Conservation (phyloP, 2,888 invertebrate genomes). For the Campoletis raptor region DNA sequence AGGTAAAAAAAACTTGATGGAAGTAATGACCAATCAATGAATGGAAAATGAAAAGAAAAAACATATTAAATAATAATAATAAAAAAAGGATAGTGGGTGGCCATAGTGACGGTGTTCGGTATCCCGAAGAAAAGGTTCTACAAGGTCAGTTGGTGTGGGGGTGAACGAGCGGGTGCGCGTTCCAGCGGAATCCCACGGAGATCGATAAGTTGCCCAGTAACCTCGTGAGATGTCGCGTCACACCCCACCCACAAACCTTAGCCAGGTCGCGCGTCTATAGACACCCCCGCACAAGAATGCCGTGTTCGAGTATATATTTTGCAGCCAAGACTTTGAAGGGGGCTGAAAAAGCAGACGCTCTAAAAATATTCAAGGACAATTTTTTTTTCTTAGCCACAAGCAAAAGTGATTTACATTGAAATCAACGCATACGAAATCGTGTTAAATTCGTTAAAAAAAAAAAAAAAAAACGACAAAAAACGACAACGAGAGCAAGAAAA, state of each 20-base stretch:
- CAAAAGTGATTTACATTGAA: background rate
- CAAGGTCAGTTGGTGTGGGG: constrained; percentile 62
- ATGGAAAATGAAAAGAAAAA: background rate
- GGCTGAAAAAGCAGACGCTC: background rate
- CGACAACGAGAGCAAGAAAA: background rate
- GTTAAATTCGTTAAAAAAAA: background rate
- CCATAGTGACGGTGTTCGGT: constrained; percentile 43
- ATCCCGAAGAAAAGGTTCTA: constrained; percentile 58
- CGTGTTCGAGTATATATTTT: constrained; percentile 26
- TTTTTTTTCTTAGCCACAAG: constrained; percentile 45
- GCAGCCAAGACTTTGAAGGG: constrained; percentile 13
- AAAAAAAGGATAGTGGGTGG: background rate
- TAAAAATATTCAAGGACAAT: constrained; percentile 70
- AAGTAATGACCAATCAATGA: background rate
- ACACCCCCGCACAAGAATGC: constrained; percentile 16
- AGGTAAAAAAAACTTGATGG: background rate
- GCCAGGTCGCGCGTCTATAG: constrained; percentile 25
- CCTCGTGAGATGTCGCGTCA: constrained; percentile 66
- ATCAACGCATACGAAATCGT: background rate
- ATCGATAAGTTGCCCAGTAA: constrained; percentile 69
- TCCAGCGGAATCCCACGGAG: constrained; percentile 67
- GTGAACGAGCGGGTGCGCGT: constrained; percentile 47
- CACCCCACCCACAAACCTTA: constrained; percentile 29
- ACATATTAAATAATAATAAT: background rate
- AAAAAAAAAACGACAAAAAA: background rate